Evolutionary conservation across 2,113 vertebrate species (phyloP).

Genomic region (Pseudois nayaur): DNA sequence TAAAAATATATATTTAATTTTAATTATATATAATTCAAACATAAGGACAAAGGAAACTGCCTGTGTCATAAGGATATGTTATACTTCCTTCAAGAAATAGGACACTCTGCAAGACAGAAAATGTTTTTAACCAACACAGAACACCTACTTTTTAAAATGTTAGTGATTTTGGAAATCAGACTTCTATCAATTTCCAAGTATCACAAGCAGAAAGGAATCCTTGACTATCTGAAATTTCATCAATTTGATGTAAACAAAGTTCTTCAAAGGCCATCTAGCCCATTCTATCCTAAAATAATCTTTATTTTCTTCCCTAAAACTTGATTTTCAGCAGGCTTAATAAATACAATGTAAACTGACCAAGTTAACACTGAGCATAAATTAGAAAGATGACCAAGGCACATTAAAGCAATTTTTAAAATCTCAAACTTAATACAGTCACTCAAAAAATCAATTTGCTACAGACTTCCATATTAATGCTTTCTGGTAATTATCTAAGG

Average conservation of each 20-base stretch:
- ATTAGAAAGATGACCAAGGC: conserved; percentile 18
- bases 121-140: neutral
- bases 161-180: conserved; percentile 4
- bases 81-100: conserved; percentile 31
- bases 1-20: neutral
- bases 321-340: conserved; percentile 51
- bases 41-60: conserved; percentile 10
- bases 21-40: conserved; percentile 6
- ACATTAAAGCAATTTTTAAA: conserved; percentile 8
- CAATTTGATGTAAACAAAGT: conserved; percentile 41
- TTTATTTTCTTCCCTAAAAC: conserved; percentile 22
- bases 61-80: conserved; percentile 18
- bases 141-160: conserved; percentile 5
- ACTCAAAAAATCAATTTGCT: conserved; percentile 11
- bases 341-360: conserved; percentile 55
- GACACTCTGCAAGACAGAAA: neutral
- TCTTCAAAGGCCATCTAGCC: neutral
- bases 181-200: conserved; percentile 31
- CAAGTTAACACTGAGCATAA: conserved; percentile 46
- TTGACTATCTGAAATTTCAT: neutral
- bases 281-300: conserved; percentile 23
- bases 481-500: conserved; percentile 19
- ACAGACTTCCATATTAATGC: conserved; percentile 15
- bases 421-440: conserved; percentile 21
- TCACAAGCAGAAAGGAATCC: conserved; percentile 17